phyloP scores from a whole-genome alignment of 1,140 invertebrate species.

The Hylaeus anthracinus region DNA sequence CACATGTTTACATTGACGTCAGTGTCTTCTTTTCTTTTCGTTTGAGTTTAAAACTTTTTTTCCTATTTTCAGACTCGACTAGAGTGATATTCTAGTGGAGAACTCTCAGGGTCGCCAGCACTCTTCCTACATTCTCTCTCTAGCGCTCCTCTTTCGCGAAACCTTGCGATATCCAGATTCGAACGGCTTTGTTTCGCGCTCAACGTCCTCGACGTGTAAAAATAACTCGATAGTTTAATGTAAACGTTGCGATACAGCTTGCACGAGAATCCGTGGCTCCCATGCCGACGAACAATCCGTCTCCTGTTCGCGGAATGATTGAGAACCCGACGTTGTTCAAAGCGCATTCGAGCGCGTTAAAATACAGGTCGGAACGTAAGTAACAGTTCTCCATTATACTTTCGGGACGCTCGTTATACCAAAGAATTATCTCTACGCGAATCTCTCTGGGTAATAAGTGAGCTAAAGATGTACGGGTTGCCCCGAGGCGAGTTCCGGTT shows the following conservation, averaged over 20 bases:
- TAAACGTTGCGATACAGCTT: conserved; percentile 28
- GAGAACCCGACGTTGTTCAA: not conserved
- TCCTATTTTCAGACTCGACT: too few species aligned
- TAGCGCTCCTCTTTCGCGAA: conserved; percentile 4
- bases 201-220: conserved; percentile 37
- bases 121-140: conserved; percentile 35
- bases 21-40: not conserved
- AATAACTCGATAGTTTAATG: conserved; percentile 42
- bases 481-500: too few species aligned
- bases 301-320: not conserved
- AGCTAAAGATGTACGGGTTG: too few species aligned
- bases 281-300: not conserved
- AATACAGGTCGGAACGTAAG: not conserved
- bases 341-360: not conserved
- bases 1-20: not conserved
- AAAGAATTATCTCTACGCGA: too few species aligned
- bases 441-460: too few species aligned
- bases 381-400: too few species aligned
- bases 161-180: conserved; percentile 36
- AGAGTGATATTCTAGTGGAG: not conserved
- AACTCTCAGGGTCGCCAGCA: conserved; percentile 7
- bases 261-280: not conserved
- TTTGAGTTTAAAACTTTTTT: too few species aligned
- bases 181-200: conserved; percentile 41
- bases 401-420: too few species aligned